Evolutionary conservation across 2,113 vertebrate species (phyloP).

Genomic region (Procavia capensis): DNA sequence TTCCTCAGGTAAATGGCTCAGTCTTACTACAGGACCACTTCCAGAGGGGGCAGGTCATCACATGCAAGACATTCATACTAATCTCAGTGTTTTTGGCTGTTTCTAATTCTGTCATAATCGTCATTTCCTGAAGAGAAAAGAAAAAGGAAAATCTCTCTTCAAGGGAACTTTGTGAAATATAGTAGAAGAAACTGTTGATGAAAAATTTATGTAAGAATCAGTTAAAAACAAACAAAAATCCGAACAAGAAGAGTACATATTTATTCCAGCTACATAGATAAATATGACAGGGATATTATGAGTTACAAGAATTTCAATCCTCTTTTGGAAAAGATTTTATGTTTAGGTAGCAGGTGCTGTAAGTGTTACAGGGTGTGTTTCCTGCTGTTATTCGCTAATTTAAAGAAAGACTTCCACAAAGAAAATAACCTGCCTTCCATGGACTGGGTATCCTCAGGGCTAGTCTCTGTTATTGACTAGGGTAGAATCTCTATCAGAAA

Average conservation of each 20-base stretch:
- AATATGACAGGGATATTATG: constrained; percentile 46
- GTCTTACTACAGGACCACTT: constrained; percentile 74
- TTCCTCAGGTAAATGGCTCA: constrained; percentile 72
- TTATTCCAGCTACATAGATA: constrained; percentile 64
- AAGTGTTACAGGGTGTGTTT: constrained; percentile 70
- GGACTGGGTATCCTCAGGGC: constrained; percentile 44
- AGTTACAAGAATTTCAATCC: constrained; percentile 67
- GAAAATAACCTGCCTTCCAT: constrained; percentile 63
- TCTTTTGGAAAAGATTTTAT: constrained; percentile 61
- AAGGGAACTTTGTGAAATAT: constrained; percentile 52
- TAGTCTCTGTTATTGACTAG: neutral
- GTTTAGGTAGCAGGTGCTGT: neutral
- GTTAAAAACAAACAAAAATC: constrained; percentile 41
- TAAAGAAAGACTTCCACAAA: constrained; percentile 36
- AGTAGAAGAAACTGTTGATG: constrained; percentile 20
- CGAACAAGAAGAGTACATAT: constrained; percentile 44
- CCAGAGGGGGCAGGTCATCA: constrained; percentile 63
- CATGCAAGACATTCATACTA: constrained; percentile 74
- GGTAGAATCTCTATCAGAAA: neutral
- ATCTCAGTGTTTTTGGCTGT: constrained; percentile 67
- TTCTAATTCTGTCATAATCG: constrained; percentile 70
- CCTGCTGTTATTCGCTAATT: constrained; percentile 66
- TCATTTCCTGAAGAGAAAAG: constrained; percentile 67
- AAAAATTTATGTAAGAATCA: constrained; percentile 63
- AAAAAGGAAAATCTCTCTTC: constrained; percentile 64